Evolutionary conservation across 1,140 invertebrate genomes (phyloP).

Genomic region (Lordiphosa stackelbergi): DNA sequence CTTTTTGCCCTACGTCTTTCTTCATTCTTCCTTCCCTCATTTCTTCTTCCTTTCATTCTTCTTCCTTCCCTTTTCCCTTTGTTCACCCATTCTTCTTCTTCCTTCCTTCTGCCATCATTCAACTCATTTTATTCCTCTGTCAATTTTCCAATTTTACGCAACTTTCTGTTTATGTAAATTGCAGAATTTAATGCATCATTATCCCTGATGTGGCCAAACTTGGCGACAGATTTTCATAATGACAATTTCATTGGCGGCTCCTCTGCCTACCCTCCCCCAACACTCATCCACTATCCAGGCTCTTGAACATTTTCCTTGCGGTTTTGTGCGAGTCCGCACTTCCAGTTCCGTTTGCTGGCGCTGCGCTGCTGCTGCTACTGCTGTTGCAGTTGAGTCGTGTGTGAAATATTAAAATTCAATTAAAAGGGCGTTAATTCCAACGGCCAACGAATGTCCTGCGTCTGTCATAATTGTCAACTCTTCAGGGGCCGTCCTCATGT

Average conservation of each 20-base stretch:
- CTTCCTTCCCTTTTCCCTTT: neutral
- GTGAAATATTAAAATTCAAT: slow-evolving; percentile 77
- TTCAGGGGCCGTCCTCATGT: slow-evolving; percentile 39
- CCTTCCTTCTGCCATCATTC: no score
- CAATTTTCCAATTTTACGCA: slow-evolving; percentile 23
- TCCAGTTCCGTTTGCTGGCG: slow-evolving; percentile 57
- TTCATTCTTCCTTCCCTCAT: no score
- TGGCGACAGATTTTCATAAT: slow-evolving; percentile 71
- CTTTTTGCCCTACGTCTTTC: neutral
- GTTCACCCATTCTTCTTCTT: no score
- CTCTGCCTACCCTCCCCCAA: slow-evolving; percentile 1
- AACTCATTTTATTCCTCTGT: neutral
- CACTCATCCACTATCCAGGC: slow-evolving; percentile 4
- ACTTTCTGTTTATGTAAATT: slow-evolving; percentile 43
- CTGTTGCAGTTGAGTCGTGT: slow-evolving; percentile 49
- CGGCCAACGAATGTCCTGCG: slow-evolving; percentile 50
- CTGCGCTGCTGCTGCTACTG: slow-evolving; percentile 15
- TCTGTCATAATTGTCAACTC: slow-evolving; percentile 73
- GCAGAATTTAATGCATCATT: slow-evolving; percentile 50
- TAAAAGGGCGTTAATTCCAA: slow-evolving; percentile 76
- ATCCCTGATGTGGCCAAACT: slow-evolving; percentile 40
- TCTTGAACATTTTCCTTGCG: slow-evolving; percentile 63
- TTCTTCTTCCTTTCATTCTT: no score
- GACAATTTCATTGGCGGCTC: slow-evolving; percentile 57
- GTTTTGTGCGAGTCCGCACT: slow-evolving; percentile 44